Percentiles rank a stretch among this genome's conserved stretches.
These are phyloP conservation scores for Mastigias papua DNA, from an alignment of 30 jellyfish, hydroid and myxozoan genomes.

Conservation along the genomic window DNA sequence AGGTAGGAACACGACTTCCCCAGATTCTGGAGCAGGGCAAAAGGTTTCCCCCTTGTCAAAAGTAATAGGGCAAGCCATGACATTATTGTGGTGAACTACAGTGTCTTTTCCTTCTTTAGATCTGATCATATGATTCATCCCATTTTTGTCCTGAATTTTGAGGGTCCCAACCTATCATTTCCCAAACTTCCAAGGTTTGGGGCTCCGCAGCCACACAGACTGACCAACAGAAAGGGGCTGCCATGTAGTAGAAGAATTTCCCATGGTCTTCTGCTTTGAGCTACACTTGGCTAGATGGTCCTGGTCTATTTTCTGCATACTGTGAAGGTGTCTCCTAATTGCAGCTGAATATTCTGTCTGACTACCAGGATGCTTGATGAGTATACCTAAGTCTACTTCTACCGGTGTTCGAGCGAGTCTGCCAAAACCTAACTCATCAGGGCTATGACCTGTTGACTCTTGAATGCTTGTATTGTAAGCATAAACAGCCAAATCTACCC, in stretches of 20 bases:
- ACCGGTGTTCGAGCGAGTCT: constrained; percentile 37
- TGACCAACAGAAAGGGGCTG: constrained; percentile 20
- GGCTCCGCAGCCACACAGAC: constrained; percentile 14
- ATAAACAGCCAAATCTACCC: constrained; percentile 22
- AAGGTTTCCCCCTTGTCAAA: background rate
- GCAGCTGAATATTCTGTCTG: constrained; percentile 20
- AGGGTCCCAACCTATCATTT: background rate
- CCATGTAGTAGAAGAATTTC: background rate
- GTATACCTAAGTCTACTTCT: constrained; percentile 24
- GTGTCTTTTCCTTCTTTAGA: background rate
- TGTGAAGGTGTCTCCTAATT: constrained; percentile 12
- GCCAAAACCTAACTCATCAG: background rate
- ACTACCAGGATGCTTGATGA: constrained; percentile 12
- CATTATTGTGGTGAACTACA: background rate
- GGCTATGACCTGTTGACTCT: background rate
- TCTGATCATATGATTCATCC: background rate
- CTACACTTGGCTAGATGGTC: background rate
- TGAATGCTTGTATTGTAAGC: constrained; percentile 19
- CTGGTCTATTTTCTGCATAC: constrained; percentile 10
- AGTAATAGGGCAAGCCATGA: background rate
- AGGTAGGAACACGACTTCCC: background rate
- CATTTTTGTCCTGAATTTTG: background rate
- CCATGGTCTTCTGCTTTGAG: background rate
- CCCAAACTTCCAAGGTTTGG: background rate
- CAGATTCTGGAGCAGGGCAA: background rate